Percentiles rank a stretch among this genome's conserved stretches.
Evolutionary conservation across 2,113 vertebrate genomes (phyloP).

Genomic region (Scomber japonicus): DNA sequence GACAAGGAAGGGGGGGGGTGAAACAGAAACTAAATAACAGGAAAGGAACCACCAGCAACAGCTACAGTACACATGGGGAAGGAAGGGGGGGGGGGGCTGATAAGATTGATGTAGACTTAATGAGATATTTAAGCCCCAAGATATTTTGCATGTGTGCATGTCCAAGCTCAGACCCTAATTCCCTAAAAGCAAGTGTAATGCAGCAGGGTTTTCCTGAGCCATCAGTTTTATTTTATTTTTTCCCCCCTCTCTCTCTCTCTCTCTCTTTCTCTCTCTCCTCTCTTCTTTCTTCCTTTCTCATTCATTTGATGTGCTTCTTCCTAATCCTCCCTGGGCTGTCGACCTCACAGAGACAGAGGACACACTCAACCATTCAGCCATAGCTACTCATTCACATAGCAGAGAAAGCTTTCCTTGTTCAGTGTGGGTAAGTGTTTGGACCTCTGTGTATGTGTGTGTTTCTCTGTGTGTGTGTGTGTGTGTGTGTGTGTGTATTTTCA

Average conservation of each 20-base stretch:
- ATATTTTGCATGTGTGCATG: conserved; percentile 28
- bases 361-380: conserved; percentile 71
- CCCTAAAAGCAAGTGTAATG: conserved; percentile 65
- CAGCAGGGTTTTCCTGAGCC: conserved; percentile 57
- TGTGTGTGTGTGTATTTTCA: conserved; percentile 41
- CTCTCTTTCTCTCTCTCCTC: conserved; percentile 1
- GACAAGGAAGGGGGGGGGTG: neutral
- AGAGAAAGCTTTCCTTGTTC: conserved; percentile 69
- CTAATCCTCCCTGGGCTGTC: conserved; percentile 76
- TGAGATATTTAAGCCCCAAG: conserved; percentile 28
- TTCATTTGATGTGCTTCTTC: conserved; percentile 69
- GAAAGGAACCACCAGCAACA: neutral
- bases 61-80: neutral
- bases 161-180: conserved; percentile 53
- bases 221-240: conserved; percentile 30
- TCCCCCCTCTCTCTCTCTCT: neutral
- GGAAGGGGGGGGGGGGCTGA: neutral
- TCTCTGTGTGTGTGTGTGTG: neutral
- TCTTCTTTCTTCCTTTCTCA: conserved; percentile 41
- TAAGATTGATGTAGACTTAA: conserved; percentile 31
- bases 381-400: conserved; percentile 66
- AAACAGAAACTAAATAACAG: neutral
- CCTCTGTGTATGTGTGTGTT: neutral
- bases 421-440: conserved; percentile 44
- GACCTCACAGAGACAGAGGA: conserved; percentile 75